Base-by-base conservation (phyloP, 2,888 invertebrate species). In the Nowickia ferox region DNA sequence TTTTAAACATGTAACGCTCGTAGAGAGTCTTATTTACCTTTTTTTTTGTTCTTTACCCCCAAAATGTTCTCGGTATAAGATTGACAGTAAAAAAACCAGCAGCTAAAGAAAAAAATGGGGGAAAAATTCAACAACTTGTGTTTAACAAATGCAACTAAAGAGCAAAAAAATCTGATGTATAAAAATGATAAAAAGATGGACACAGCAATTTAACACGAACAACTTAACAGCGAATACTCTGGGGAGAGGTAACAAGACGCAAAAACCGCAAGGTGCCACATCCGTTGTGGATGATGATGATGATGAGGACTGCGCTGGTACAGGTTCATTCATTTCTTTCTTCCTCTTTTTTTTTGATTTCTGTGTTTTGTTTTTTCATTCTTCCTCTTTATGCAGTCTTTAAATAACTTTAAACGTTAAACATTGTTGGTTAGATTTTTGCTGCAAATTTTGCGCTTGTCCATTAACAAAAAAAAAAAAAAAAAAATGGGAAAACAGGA, bases 221-320 rank as follows among this genome's bases (percentile, higher is more conserved):
- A 66, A 63, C n/a, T 59, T 65, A 75, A 55, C 57, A 19, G n/a
- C 10, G 38, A 76, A 61, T 40, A 75, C 75, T 44, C 46, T 44
- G 74, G 59, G 74, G 74, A 65, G 51, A 19, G 9, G 15, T 51
- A 76, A 30, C 59, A 71, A 63, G 22, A 55, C 30, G 63, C 72
- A 83, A 69, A 74, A 78, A 86, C 85, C 85, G 66, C 85, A 86
- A 86, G 85, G 83, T 86, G 85, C 78, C 83, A 86, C 83, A 86
- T 86, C 83, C 85, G 85, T 61, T 79, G 78, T 69, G 63, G 66
- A 10, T 80, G 75, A n/a, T 82, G 69, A 81, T 84, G 76, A 72
- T 84, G 71, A 80, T 76, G 75, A 76, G 71, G 57, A 59, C 42
- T n/a, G 22, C 19, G 30, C 42, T 74, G 46, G 55, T 79, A 63